Percentiles rank a stretch among this genome's conserved stretches.
phyloP scores from a whole-genome alignment of 30 jellyfish, hydroid and myxozoan genomes.

The Aurelia sp. region DNA sequence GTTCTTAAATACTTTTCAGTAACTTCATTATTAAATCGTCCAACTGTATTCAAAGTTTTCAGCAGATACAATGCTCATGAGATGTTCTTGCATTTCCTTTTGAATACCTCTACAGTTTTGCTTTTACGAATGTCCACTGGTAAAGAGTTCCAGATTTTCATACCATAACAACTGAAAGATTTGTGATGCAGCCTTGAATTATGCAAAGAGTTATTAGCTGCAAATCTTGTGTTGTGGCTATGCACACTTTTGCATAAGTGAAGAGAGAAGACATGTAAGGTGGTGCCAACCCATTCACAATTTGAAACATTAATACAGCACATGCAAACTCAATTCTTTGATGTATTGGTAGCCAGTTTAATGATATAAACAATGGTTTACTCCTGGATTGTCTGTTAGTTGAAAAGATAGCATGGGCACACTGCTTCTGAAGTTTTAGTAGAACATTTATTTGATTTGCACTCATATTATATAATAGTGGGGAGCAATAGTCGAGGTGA shows the following conservation, averaged over 20 bases:
- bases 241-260: conserved; percentile 29
- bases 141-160: too few relatives aligned
- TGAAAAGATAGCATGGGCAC: conserved; percentile 43
- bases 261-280: conserved; percentile 60
- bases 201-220: neutral
- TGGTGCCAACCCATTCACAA: conserved; percentile 57
- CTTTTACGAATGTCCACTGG: too few relatives aligned
- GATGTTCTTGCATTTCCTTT: too few relatives aligned
- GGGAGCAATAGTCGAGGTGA: conserved; percentile 52
- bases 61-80: too few relatives aligned
- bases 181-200: conserved; percentile 27
- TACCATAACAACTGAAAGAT: conserved; percentile 29
- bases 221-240: conserved; percentile 20
- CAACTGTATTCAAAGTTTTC: too few relatives aligned
- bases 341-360: conserved; percentile 50
- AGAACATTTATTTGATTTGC: conserved; percentile 37
- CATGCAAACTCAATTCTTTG: conserved; percentile 51
- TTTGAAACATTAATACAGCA: conserved; percentile 29
- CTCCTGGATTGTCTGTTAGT: conserved; percentile 36
- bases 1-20: too few relatives aligned
- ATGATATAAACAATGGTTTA: conserved; percentile 30
- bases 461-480: conserved; percentile 23
- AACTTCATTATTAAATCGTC: too few relatives aligned
- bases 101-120: too few relatives aligned
- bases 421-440: conserved; percentile 40